Evolutionary conservation across 2,113 vertebrate species (phyloP).

Genomic region (Trogon surrucura): DNA sequence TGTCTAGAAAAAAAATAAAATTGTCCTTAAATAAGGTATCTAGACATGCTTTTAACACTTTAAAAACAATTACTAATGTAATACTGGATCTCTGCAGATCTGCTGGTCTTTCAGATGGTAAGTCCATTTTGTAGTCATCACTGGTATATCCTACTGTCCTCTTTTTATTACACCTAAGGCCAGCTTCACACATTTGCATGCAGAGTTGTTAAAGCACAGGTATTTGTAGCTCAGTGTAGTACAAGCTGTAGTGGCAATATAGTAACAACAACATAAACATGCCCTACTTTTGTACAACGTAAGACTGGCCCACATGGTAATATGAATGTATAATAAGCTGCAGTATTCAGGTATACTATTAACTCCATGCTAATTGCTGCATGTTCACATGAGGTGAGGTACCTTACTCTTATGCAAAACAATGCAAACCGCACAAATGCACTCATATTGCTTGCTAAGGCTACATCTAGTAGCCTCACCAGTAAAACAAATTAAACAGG

Average conservation of each 20-base stretch:
- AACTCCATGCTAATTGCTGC: neutral
- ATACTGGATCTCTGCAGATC: neutral
- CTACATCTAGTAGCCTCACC: neutral
- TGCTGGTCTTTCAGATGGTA: neutral
- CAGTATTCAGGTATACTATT: neutral
- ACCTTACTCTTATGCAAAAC: constrained; percentile 8
- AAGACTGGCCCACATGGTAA: neutral
- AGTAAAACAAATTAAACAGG: neutral
- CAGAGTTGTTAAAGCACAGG: neutral
- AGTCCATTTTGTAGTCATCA: neutral
- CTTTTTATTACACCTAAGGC: neutral
- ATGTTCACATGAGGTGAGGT: neutral
- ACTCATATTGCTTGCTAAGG: neutral
- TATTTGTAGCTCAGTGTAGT: neutral
- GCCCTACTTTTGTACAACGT: neutral
- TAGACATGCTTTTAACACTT: neutral
- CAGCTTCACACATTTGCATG: neutral
- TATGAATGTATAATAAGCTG: neutral
- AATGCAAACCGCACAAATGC: neutral
- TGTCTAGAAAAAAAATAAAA: neutral
- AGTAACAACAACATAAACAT: constrained; percentile 10
- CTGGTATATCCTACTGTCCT: neutral
- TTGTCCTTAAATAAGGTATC: neutral
- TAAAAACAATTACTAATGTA: neutral
- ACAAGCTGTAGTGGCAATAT: neutral